A percentile compares a stretch with the other conserved stretches of the same genome.
phyloP scores from a whole-genome alignment of 2,797 vertebrate genomes.

The Poecilia velifera region DNA sequence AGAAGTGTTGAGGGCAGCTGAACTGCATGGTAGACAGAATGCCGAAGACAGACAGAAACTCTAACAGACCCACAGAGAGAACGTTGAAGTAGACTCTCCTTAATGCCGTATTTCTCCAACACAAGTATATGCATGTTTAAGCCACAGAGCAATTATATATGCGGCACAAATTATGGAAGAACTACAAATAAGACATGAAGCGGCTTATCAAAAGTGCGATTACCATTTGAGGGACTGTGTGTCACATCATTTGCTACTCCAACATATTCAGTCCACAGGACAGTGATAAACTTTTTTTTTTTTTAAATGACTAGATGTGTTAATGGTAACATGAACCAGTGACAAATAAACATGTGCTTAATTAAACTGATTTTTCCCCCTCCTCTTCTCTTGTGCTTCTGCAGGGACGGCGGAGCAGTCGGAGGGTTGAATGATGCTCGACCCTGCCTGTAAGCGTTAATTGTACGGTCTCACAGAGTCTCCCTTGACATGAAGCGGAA shows the following conservation, averaged over 20 bases:
- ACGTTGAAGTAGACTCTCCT: constrained; percentile 21
- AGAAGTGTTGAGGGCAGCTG: constrained; percentile 28
- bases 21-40: constrained; percentile 5
- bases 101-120: constrained; percentile 17
- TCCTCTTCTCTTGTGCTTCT: constrained; percentile 21
- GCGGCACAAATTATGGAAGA: constrained; percentile 22
- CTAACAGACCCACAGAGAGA: not conserved
- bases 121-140: constrained; percentile 16
- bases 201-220: not conserved
- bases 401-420: constrained; percentile 18
- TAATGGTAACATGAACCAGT: constrained; percentile 19
- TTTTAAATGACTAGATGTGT: constrained; percentile 34
- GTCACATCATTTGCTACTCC: not conserved
- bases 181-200: not conserved
- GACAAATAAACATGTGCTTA: constrained; percentile 48
- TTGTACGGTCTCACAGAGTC: constrained; percentile 52
- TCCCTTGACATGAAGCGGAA: constrained; percentile 58
- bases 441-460: constrained; percentile 64
- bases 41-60: constrained; percentile 18
- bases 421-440: constrained; percentile 40
- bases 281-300: constrained; percentile 8
- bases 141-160: constrained; percentile 14
- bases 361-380: constrained; percentile 39
- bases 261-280: constrained; percentile 4
- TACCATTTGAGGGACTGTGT: not conserved